Conservation (phyloP, 2,888 invertebrate species). For the Tiliacea aurago region DNA sequence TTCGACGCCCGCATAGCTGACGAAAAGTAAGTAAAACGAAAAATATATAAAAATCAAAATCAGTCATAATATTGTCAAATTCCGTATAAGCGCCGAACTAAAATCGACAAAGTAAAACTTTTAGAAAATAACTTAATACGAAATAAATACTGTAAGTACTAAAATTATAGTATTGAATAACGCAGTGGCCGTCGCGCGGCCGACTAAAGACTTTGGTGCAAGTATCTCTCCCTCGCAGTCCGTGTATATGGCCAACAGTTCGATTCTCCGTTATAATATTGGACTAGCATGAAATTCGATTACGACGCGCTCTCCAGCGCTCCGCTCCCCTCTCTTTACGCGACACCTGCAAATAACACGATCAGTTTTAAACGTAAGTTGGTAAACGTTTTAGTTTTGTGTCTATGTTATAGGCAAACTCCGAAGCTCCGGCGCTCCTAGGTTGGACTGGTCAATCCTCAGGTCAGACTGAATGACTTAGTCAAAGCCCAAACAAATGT, state of each 20-base stretch:
- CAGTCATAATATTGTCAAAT: constrained; percentile 80
- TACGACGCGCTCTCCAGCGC: constrained; percentile 74
- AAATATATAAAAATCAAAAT: constrained; percentile 72
- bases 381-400: neutral
- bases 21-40: constrained; percentile 57
- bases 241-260: constrained; percentile 86
- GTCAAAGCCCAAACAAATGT: no score
- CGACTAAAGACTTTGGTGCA: constrained; percentile 86
- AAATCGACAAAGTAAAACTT: constrained; percentile 68
- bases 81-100: constrained; percentile 69
- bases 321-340: constrained; percentile 60
- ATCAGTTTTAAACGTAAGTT: neutral
- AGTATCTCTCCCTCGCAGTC: constrained; percentile 77
- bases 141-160: constrained; percentile 91
- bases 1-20: constrained; percentile 43
- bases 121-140: constrained; percentile 81
- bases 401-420: no score
- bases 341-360: constrained; percentile 65
- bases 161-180: constrained; percentile 74
- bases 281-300: constrained; percentile 90
- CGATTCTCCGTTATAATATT: constrained; percentile 86
- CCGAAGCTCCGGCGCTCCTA: no score
- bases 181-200: constrained; percentile 71
- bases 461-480: no score
- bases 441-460: no score